Evolutionary conservation across 2,113 vertebrate genomes (phyloP).

Genomic region (Pagrus major): DNA sequence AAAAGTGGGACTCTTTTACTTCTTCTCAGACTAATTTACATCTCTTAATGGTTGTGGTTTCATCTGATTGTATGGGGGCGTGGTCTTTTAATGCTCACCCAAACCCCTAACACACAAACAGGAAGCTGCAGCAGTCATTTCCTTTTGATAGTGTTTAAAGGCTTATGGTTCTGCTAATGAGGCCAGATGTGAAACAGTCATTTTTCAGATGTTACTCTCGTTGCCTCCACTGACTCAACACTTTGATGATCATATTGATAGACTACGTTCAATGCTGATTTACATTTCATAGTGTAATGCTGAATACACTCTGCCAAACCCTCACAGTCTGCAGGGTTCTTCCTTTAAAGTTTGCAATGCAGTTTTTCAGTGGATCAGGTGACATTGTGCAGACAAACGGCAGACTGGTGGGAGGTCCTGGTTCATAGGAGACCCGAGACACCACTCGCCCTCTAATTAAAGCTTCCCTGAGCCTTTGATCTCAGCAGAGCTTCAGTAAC

Average conservation of each 20-base stretch:
- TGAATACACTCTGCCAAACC: neutral
- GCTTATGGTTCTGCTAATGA: constrained; percentile 37
- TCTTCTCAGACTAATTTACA: constrained; percentile 1
- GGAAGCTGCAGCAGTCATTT: constrained; percentile 55
- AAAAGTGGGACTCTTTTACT: constrained; percentile 4
- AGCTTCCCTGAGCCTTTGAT: constrained; percentile 75
- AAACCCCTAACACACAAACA: constrained; percentile 38
- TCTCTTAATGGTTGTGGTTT: constrained; percentile 14
- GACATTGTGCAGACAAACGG: constrained; percentile 60
- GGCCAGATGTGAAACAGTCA: constrained; percentile 49
- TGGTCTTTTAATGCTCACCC: constrained; percentile 23
- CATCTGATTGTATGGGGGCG: constrained; percentile 30
- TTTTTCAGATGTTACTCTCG: constrained; percentile 18
- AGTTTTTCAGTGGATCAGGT: constrained; percentile 55
- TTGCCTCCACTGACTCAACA: constrained; percentile 4
- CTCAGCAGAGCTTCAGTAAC: constrained; percentile 69
- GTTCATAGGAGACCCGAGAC: constrained; percentile 66
- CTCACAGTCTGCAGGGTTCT: neutral
- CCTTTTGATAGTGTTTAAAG: constrained; percentile 46
- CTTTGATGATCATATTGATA: constrained; percentile 39
- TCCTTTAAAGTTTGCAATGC: neutral
- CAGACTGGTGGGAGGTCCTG: constrained; percentile 68
- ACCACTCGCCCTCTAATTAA: constrained; percentile 77
- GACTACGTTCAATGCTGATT: neutral
- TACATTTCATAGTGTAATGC: neutral